These are phyloP conservation scores for Gortyna flavago DNA, from an alignment of 2,888 invertebrate species.

Conservation along the genomic window DNA sequence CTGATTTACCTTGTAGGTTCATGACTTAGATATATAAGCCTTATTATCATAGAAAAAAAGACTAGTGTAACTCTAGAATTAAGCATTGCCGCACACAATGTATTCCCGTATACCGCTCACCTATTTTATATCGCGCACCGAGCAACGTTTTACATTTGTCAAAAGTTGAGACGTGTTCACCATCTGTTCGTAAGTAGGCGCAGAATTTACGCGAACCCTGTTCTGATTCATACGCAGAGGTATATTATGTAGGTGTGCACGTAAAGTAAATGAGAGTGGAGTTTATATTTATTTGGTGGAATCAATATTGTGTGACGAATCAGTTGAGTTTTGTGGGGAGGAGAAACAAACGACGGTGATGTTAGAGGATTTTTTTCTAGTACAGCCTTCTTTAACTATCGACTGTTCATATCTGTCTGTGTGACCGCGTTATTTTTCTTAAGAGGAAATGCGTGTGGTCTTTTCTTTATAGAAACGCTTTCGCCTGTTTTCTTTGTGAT, in stretches of 20 bases:
- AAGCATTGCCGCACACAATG: constrained; percentile 6
- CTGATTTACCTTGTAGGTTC: neutral
- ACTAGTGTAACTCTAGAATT: neutral
- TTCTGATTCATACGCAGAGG: constrained; percentile 58
- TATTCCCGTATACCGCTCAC: constrained; percentile 57
- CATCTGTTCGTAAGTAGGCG: constrained; percentile 73
- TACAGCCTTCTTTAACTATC: neutral
- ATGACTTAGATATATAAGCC: too few species aligned
- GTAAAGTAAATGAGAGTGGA: constrained; percentile 13
- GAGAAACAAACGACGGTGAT: constrained; percentile 13
- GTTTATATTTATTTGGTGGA: constrained; percentile 28
- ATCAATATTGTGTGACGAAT: constrained; percentile 34
- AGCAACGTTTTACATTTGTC: constrained; percentile 80
- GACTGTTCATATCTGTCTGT: neutral
- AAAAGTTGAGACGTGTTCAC: constrained; percentile 78
- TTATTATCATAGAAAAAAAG: neutral
- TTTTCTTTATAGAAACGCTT: too few species aligned
- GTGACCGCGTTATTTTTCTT: neutral
- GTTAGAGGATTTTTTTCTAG: neutral
- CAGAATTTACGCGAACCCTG: constrained; percentile 59
- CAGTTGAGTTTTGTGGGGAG: constrained; percentile 1
- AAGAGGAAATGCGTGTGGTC: too few species aligned
- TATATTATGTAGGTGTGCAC: constrained; percentile 33
- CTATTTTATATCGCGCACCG: constrained; percentile 73
- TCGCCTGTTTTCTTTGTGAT: too few species aligned